These are phyloP conservation scores for Conistra vaccinii DNA, from an alignment of 2,888 invertebrate species.

Conservation along the genomic window DNA sequence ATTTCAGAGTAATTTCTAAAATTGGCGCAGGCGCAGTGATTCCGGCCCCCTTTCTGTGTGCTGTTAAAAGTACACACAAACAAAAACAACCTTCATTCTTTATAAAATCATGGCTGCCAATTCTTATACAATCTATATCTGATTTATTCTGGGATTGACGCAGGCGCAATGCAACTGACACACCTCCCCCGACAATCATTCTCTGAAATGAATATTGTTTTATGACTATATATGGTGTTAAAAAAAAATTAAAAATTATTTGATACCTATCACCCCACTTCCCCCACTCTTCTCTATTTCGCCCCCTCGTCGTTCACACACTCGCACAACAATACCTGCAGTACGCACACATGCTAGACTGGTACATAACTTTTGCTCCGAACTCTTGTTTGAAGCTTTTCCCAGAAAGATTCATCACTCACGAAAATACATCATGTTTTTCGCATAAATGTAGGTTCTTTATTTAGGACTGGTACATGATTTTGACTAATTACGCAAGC, in stretches of 20 bases:
- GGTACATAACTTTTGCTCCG: neutral
- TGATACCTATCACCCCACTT: no score
- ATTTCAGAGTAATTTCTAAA: neutral
- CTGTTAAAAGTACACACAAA: neutral
- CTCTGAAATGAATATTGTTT: neutral
- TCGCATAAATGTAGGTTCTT: neutral
- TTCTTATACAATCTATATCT: neutral
- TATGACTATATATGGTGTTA: neutral
- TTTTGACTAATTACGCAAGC: conserved; percentile 39
- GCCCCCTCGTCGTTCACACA: neutral
- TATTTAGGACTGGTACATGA: conserved; percentile 50
- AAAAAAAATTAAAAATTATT: no score
- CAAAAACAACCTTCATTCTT: neutral
- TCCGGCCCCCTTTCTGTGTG: neutral
- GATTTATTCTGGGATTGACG: neutral
- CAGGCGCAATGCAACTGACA: neutral
- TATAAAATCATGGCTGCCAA: neutral
- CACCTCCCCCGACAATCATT: no score
- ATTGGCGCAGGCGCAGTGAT: conserved; percentile 5
- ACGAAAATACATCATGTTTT: neutral
- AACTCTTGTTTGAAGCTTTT: neutral
- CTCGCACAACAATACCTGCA: neutral
- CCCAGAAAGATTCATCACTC: neutral
- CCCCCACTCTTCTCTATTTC: neutral
- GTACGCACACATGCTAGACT: neutral